Base-by-base conservation (phyloP, 2,888 invertebrate species). In the Exephanes ischioxanthus region DNA sequence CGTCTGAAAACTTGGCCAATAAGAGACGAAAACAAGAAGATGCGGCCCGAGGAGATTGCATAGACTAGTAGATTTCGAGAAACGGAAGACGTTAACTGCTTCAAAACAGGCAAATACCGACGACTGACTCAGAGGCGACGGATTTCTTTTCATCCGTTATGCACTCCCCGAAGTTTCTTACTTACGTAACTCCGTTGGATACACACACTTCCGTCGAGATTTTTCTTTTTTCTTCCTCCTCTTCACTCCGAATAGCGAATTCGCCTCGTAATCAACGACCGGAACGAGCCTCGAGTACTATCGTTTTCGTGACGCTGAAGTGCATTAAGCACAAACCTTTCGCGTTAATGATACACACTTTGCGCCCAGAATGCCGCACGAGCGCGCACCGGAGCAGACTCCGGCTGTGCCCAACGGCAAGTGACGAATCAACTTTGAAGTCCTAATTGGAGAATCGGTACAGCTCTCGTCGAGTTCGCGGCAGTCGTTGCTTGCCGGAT, bases 1-100 rank as follows among this genome's bases (percentile, higher is more conserved):
- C 86, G 90, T 90, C 91, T 91, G 91, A 91, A 91, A 91, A 91
- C 89, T 91, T 91, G 89, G 90, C 90, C 90, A 90, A 91, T 91
- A 91, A 91, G 90, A 87, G 88, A 86, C 86, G 90, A 91, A 91
- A 91, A 91, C 91, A 91, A 91, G 91, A 89, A 90, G 89, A 89
- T 87, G 88, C 86, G 87, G 89, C 71, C 81, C 88, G 79, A 72
- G 16, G 79, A 86, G 84, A 84, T 81, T 83, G 84, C 67, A 51
- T 48, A 37, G 55, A 63, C 63, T 63, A 33, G 30, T 63, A 33
- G 63, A 33, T 63, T 63, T 63, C 63, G 14, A n/a, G 63, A 30
- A 82, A 82, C 61, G 83, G 88, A 88, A 77, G 87, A 89, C 89
- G 88, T 91, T 90, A 91, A 90, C 88, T 88, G 87, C 86, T 89